Percentiles rank a stretch among this genome's conserved stretches.
phyloP scores from a whole-genome alignment of 1,140 invertebrate species.

The Mycetomoellerius zeteki region DNA sequence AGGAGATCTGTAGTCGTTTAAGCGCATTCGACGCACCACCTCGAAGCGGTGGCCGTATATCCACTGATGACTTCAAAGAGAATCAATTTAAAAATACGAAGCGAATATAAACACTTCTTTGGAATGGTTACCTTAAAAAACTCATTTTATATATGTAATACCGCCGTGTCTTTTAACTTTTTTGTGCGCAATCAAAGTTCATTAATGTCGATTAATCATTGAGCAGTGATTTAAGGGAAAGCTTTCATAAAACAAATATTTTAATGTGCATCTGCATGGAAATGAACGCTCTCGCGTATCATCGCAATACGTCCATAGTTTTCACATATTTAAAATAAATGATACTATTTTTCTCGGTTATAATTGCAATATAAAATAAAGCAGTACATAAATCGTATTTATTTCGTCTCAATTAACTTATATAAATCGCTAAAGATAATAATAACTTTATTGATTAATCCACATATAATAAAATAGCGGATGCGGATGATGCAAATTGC shows the following conservation, averaged over 20 bases:
- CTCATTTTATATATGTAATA: not conserved
- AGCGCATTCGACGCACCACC: not conserved
- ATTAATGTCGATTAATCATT: slow-evolving; percentile 52
- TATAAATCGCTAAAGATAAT: not conserved
- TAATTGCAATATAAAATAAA: not conserved
- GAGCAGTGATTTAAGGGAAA: slow-evolving; percentile 41
- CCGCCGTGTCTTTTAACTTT: not conserved
- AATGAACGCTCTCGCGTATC: not conserved
- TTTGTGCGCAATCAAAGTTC: slow-evolving; percentile 21
- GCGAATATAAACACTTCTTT: not conserved
- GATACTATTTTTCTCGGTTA: not conserved
- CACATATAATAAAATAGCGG: not conserved
- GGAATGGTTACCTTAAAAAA: not conserved
- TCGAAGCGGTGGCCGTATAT: not conserved
- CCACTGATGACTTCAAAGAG: not conserved
- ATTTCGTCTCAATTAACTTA: not conserved
- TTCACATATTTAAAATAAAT: not conserved
- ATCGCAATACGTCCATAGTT: not conserved
- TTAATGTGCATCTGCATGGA: not conserved
- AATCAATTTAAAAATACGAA: not conserved
- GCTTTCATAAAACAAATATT: not conserved
- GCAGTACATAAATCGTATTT: not conserved
- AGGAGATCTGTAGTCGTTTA: slow-evolving; percentile 14
- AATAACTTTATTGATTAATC: not conserved
- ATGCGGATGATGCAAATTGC: not conserved